A percentile compares a stretch with the other conserved stretches of the same genome.
These are phyloP conservation scores for Dendrolimus kikuchii DNA, from an alignment of 1,140 invertebrate genomes.

Conservation along the genomic window DNA sequence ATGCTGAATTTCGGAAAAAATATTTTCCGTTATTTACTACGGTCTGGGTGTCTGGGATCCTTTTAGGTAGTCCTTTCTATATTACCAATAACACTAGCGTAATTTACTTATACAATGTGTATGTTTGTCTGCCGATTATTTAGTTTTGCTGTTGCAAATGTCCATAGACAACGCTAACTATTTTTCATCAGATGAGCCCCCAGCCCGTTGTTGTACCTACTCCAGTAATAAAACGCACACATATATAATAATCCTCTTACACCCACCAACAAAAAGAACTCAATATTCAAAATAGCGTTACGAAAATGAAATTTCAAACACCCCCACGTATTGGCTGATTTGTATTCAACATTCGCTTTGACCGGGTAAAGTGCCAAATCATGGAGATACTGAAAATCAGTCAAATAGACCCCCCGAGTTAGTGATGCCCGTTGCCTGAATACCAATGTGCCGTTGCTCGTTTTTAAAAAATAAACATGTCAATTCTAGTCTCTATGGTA, in stretches of 20 bases:
- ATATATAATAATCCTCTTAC: not conserved
- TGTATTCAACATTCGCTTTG: conserved; percentile 48
- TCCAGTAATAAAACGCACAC: not conserved
- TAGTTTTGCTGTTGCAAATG: too few relatives aligned
- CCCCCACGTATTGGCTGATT: conserved; percentile 38
- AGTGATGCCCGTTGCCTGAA: conserved; percentile 37
- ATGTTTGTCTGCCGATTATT: too few relatives aligned
- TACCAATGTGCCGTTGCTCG: conserved; percentile 36
- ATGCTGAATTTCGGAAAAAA: too few relatives aligned
- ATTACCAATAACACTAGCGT: too few relatives aligned
- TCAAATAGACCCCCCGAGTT: conserved; percentile 63
- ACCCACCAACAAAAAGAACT: conserved; percentile 15
- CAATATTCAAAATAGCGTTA: conserved; percentile 32
- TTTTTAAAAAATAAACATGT: not conserved
- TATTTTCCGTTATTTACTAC: too few relatives aligned
- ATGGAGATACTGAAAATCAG: conserved; percentile 69
- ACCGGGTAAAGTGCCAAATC: conserved; percentile 69
- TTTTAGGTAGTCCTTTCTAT: too few relatives aligned
- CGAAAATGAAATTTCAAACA: conserved; percentile 61
- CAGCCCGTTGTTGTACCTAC: not conserved
- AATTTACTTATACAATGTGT: too few relatives aligned
- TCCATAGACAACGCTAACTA: too few relatives aligned
- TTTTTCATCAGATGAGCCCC: too few relatives aligned
- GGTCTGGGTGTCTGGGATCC: too few relatives aligned
- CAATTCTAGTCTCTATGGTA: too few relatives aligned